phyloP scores from a whole-genome alignment of 2,888 invertebrate genomes.

The Ctenicera cuprea region DNA sequence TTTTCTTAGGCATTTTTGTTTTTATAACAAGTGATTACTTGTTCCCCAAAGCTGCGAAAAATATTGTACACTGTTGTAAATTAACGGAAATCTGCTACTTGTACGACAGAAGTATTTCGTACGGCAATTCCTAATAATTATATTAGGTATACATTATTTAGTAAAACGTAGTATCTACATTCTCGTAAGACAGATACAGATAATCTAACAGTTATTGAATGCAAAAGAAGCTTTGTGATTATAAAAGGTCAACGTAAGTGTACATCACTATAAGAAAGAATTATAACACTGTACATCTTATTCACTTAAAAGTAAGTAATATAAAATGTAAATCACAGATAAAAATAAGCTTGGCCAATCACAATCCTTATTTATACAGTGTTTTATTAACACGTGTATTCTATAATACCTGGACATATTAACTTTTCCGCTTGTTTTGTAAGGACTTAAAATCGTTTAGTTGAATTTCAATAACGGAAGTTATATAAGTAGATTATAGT shows the following conservation, averaged over 20 bases:
- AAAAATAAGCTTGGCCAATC: conserved; percentile 69
- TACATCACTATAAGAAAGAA: conserved; percentile 53
- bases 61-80: conserved; percentile 22
- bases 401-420: conserved; percentile 34
- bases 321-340: conserved; percentile 67
- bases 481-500: neutral
- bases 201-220: conserved; percentile 42
- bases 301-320: conserved; percentile 66
- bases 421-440: conserved; percentile 28
- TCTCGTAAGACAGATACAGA: conserved; percentile 27
- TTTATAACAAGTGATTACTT: conserved; percentile 30
- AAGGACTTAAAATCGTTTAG: conserved; percentile 13
- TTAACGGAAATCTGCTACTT: neutral
- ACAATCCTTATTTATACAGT: conserved; percentile 58
- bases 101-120: conserved; percentile 16
- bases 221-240: conserved; percentile 45
- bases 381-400: conserved; percentile 46
- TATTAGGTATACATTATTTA: conserved; percentile 33
- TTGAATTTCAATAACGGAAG: conserved; percentile 14
- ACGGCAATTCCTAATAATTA: conserved; percentile 35
- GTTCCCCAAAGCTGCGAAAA: conserved; percentile 37
- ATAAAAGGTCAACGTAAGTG: conserved; percentile 46
- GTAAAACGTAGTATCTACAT: conserved; percentile 32
- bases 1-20: conserved; percentile 29
- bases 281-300: conserved; percentile 59